phyloP scores from a whole-genome alignment of 1,140 invertebrate species.

The Pachyrhynchus sulphureomaculatus region DNA sequence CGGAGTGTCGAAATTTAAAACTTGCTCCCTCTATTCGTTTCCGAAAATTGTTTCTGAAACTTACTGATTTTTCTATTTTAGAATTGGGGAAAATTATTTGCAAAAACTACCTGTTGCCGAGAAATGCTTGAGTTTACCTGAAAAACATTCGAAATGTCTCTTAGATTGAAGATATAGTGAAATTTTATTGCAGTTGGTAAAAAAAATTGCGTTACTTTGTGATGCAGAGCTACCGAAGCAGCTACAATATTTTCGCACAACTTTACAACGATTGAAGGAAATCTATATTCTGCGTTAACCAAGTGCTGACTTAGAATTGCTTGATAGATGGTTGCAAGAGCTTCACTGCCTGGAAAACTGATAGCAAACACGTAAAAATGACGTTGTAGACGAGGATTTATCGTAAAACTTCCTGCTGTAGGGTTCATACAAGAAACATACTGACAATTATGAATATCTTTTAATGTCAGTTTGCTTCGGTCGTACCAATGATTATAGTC shows the following conservation, averaged over 20 bases:
- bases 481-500: conserved; percentile 97
- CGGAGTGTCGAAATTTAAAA: too few species aligned
- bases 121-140: too few species aligned
- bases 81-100: too few species aligned
- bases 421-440: conserved; percentile 98
- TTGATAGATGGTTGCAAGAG: conserved; percentile 86
- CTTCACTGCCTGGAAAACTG: conserved; percentile 85
- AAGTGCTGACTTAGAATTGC: conserved; percentile 87
- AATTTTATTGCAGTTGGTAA: conserved; percentile 94
- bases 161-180: conserved; percentile 94
- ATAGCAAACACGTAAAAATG: conserved; percentile 95
- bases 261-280: conserved; percentile 62
- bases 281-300: conserved; percentile 75
- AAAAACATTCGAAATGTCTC: conserved; percentile 91
- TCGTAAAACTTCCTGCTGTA: conserved; percentile 94
- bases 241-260: conserved; percentile 70
- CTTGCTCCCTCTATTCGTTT: too few species aligned
- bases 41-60: too few species aligned
- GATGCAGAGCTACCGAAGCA: conserved; percentile 81
- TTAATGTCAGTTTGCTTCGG: conserved; percentile 82
- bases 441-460: conserved; percentile 96
- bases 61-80: too few species aligned
- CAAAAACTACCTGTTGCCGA: too few species aligned
- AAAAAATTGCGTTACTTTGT: conserved; percentile 82
- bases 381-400: conserved; percentile 89